Base-by-base conservation (phyloP, 2,888 invertebrate genomes). In the Drosophila merina region DNA sequence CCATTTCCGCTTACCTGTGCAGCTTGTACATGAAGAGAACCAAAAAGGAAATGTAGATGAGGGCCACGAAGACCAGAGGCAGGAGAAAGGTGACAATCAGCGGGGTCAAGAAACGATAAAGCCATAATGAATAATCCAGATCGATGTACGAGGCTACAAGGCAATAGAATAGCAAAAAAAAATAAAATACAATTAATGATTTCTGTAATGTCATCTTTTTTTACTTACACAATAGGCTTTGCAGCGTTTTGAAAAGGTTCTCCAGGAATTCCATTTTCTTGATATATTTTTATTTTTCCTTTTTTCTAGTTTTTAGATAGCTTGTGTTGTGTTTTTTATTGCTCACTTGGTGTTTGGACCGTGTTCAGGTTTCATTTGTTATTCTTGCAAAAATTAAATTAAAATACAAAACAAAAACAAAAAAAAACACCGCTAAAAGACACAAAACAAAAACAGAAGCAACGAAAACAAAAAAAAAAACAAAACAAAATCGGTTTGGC, bases 11-110 rank as follows among this genome's bases (percentile, higher is more conserved):
- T 93, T 79, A 92, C 96, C 96, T 95, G 92, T 98, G 96, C 69
- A 96, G 93, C 91, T 96, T 96, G 92, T 97, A 97, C 76, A 98
- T 94, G 90, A 97, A 97, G 76, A 97, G 94, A 89, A 97, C 95
- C 88, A 97, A 93, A 72, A 95, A 95, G 88, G 96, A 96, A 77
- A 95, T 92, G 91, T 97, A 97, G 69, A 97, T 93, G 59, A 97
- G 93, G n/a, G 96, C 83, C 49, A 95, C 94, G 89, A 97, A 96
- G 69, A 97, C 93, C 49, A 95, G 92, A 1, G 97, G 97, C 86
- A 97, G 93, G 51, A 97, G 93, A 93, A 98, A 97, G 77, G 97
- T 96, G 75, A 96, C 94, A 78, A 97, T 93, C 63, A 97, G 93
- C 1, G 97, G 97, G 91, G 95, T 95, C 89, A 97, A 93, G 85